These are phyloP conservation scores for Barbus barbus DNA, from an alignment of 2,113 vertebrate species.

Conservation along the genomic window DNA sequence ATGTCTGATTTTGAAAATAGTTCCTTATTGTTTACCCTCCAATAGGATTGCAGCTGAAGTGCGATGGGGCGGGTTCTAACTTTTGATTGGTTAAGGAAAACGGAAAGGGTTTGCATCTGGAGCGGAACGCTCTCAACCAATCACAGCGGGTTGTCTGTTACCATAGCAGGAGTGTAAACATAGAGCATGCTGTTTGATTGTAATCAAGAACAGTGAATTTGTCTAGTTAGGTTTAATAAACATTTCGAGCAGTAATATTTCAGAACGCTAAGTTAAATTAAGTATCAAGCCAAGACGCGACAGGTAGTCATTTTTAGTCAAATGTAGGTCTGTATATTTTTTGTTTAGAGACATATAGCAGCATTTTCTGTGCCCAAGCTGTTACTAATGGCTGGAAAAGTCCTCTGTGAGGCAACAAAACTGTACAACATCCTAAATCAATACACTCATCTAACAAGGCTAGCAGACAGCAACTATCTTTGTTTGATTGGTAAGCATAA, in stretches of 20 bases:
- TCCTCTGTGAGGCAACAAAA: constrained; percentile 75
- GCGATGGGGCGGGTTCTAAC: background rate
- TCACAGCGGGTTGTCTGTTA: constrained; percentile 8
- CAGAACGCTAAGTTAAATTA: background rate
- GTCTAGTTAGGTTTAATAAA: background rate
- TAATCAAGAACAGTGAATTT: background rate
- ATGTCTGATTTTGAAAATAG: constrained; percentile 50
- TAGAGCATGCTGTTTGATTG: too few species aligned
- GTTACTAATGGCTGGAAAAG: constrained; percentile 71
- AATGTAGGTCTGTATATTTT: background rate
- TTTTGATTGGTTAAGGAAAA: constrained; percentile 39
- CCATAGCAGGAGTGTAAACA: constrained; percentile 21
- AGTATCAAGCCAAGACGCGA: background rate
- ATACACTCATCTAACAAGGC: constrained; percentile 64
- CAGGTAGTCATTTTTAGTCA: background rate
- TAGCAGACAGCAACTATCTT: constrained; percentile 81
- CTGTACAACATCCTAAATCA: constrained; percentile 88
- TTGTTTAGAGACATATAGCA: background rate
- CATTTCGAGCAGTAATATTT: background rate
- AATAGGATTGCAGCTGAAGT: constrained; percentile 21
- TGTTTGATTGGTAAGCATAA: constrained; percentile 78
- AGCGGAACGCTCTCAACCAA: background rate
- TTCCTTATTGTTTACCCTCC: constrained; percentile 17
- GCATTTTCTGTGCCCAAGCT: background rate
- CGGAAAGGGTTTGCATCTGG: background rate